Conservation (phyloP, 2,113 vertebrate species). For the Brachyistius frenatus region DNA sequence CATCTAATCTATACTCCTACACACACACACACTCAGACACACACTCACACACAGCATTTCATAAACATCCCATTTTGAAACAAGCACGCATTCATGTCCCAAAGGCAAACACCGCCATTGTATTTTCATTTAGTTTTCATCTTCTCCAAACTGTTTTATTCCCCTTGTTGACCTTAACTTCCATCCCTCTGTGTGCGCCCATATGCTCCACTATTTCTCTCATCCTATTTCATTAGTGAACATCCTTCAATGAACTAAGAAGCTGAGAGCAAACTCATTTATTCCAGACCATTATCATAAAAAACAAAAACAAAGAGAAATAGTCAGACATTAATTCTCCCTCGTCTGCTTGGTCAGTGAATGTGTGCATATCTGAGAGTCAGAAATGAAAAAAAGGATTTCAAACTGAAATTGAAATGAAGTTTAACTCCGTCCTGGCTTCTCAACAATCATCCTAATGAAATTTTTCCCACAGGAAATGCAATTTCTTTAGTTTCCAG, state of each 20-base stretch:
- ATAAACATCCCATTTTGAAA: conserved; percentile 74
- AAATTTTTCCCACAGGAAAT: conserved; percentile 11
- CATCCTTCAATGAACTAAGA: conserved; percentile 32
- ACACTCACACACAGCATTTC: conserved; percentile 63
- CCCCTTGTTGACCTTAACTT: conserved; percentile 68
- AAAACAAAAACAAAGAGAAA: background rate
- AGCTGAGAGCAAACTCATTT: conserved; percentile 14
- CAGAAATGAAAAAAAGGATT: conserved; percentile 31
- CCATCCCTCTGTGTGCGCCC: conserved; percentile 54
- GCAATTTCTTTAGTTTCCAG: background rate
- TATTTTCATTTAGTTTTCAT: conserved; percentile 81
- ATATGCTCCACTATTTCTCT: conserved; percentile 62
- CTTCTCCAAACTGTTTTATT: conserved; percentile 76
- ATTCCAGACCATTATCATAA: conserved; percentile 13
- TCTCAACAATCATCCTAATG: conserved; percentile 15
- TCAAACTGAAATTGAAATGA: conserved; percentile 33
- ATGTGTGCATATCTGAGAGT: conserved; percentile 11
- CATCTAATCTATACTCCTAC: conserved; percentile 82
- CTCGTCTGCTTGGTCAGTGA: background rate
- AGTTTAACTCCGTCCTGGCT: conserved; percentile 10
- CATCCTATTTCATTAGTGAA: conserved; percentile 62
- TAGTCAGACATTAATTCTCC: background rate
- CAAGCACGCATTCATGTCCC: conserved; percentile 71
- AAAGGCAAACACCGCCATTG: conserved; percentile 65
- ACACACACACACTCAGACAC: conserved; percentile 56